These are phyloP conservation scores for Alcis repandata DNA, from an alignment of 2,888 invertebrate genomes.

Conservation along the genomic window DNA sequence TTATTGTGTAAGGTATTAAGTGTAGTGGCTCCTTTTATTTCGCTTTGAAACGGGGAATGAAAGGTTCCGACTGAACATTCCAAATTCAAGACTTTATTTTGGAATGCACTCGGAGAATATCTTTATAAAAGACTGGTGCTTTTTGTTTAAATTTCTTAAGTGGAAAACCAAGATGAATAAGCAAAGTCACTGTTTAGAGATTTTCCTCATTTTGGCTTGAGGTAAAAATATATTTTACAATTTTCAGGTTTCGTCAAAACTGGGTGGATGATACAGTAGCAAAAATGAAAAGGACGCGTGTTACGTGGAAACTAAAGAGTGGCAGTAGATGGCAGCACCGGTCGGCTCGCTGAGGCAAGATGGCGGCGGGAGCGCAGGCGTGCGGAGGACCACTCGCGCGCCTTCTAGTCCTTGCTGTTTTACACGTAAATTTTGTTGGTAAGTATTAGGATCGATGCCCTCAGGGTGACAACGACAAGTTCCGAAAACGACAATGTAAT, in stretches of 20 bases:
- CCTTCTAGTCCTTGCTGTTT: conserved; percentile 73
- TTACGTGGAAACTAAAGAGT: conserved; percentile 56
- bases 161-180: background rate
- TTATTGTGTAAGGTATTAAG: conserved; percentile 56
- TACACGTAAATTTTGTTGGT: conserved; percentile 84
- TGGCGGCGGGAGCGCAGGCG: conserved; percentile 73
- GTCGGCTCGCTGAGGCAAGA: conserved; percentile 72
- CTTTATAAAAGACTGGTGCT: background rate
- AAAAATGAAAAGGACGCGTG: conserved; percentile 63
- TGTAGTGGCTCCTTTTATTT: conserved; percentile 54
- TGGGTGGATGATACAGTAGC: conserved; percentile 36
- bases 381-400: conserved; percentile 78
- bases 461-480: background rate
- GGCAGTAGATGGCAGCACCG: conserved; percentile 74
- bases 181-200: background rate
- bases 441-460: too few species aligned
- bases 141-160: background rate
- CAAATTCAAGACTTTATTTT: conserved; percentile 36
- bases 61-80: conserved; percentile 42
- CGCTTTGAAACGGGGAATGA: conserved; percentile 48
- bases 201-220: background rate
- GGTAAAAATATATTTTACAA: conserved; percentile 1
- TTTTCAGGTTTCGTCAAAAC: conserved; percentile 18
- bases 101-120: conserved; percentile 15
- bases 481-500: background rate